Conservation (phyloP, 2,113 vertebrate species). For the Podarcis raffonei region DNA sequence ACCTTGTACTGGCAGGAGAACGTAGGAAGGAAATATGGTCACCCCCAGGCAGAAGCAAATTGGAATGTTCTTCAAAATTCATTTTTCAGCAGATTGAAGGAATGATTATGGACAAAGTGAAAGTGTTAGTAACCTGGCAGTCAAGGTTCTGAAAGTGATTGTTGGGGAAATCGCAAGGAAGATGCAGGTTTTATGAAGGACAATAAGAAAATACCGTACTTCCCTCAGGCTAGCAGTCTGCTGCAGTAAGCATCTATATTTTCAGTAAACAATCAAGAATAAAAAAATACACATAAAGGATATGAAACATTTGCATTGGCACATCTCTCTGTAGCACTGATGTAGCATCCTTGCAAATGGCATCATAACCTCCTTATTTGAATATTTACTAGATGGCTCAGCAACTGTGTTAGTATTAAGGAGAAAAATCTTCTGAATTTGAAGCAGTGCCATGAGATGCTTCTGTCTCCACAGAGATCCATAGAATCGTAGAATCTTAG, state of each 20-base stretch:
- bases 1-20: not conserved
- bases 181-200: constrained; percentile 23
- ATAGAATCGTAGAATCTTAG: too few species aligned
- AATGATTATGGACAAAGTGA: not conserved
- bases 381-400: not conserved
- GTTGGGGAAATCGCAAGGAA: constrained; percentile 6
- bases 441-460: not conserved
- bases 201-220: not conserved
- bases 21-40: not conserved
- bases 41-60: not conserved
- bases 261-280: not conserved
- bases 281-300: not conserved
- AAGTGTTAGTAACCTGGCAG: not conserved
- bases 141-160: not conserved
- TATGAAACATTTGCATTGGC: not conserved
- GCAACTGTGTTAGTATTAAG: not conserved
- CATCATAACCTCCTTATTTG: not conserved
- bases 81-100: not conserved
- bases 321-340: not conserved
- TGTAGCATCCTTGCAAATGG: not conserved
- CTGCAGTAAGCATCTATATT: not conserved
- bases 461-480: not conserved
- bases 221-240: not conserved
- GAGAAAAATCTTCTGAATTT: not conserved
- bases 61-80: not conserved